Percentiles rank a stretch among this genome's conserved stretches.
These are phyloP conservation scores for Ypsolopha sequella DNA, from an alignment of 2,888 invertebrate species.

Conservation along the genomic window DNA sequence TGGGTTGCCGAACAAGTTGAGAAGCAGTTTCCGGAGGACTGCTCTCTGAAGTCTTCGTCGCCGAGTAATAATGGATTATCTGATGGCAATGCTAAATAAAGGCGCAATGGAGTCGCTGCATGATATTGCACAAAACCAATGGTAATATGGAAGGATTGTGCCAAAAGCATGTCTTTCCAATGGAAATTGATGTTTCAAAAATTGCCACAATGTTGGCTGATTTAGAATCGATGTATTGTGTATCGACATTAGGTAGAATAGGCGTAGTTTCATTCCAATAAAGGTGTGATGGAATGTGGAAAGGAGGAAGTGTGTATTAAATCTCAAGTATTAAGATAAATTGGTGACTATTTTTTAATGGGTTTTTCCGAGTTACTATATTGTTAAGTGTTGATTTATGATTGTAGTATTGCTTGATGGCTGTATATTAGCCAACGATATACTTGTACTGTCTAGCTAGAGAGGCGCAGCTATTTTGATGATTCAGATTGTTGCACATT, in stretches of 20 bases:
- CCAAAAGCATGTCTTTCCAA: background rate
- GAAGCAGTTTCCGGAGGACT: constrained; percentile 55
- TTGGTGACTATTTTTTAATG: constrained; percentile 7
- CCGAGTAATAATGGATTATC: constrained; percentile 14
- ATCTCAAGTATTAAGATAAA: background rate
- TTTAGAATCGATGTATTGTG: no score
- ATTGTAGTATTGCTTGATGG: no score
- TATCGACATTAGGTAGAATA: no score
- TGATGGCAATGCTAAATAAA: no score
- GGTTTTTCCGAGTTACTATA: constrained; percentile 4
- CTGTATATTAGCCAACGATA: no score
- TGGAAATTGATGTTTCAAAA: no score
- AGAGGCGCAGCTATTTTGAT: background rate
- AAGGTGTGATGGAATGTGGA: no score
- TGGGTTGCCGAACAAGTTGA: constrained; percentile 66
- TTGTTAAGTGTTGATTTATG: constrained; percentile 7
- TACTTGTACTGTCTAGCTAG: no score
- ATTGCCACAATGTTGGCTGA: no score
- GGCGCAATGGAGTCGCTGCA: background rate
- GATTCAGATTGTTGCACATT: background rate
- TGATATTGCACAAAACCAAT: background rate
- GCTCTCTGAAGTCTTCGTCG: constrained; percentile 20
- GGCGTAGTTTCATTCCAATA: no score
- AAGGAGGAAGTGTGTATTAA: no score
- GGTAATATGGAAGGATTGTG: background rate